phyloP scores from a whole-genome alignment of 2,888 invertebrate genomes.

The Philopedon plagiatum region DNA sequence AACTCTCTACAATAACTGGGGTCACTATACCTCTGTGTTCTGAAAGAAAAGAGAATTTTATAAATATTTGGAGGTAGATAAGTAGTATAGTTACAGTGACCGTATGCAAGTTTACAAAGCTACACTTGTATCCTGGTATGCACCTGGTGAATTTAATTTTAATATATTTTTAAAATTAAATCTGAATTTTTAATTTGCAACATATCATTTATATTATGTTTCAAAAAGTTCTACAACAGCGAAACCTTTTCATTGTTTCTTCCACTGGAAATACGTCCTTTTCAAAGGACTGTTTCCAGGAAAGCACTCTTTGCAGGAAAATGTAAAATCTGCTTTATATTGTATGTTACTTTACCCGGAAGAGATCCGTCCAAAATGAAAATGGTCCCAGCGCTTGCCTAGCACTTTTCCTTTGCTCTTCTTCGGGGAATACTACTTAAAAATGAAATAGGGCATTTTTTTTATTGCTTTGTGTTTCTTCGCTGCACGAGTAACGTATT shows the following conservation, averaged over 20 bases:
- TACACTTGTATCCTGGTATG: too few species aligned
- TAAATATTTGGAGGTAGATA: too few species aligned
- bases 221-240: constrained; percentile 24
- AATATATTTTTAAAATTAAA: too few species aligned
- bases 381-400: constrained; percentile 38
- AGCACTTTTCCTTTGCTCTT: constrained; percentile 41
- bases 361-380: constrained; percentile 31
- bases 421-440: constrained; percentile 42
- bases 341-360: constrained; percentile 37
- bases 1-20: constrained; percentile 81
- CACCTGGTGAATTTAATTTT: too few species aligned
- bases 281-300: constrained; percentile 12
- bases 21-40: constrained; percentile 82
- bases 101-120: too few species aligned
- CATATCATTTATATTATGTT: not conserved
- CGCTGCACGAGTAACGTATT: too few species aligned
- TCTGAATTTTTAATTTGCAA: too few species aligned
- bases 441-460: constrained; percentile 35
- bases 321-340: constrained; percentile 39
- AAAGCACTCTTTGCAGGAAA: constrained; percentile 26
- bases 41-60: constrained; percentile 65
- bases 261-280: not conserved
- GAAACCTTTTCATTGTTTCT: constrained; percentile 40
- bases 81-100: too few species aligned
- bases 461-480: constrained; percentile 12